Percentiles rank a stretch among this genome's conserved stretches.
Evolutionary conservation across 2,797 vertebrate genomes (phyloP).

Genomic region (Percopsis omiscomaycus): DNA sequence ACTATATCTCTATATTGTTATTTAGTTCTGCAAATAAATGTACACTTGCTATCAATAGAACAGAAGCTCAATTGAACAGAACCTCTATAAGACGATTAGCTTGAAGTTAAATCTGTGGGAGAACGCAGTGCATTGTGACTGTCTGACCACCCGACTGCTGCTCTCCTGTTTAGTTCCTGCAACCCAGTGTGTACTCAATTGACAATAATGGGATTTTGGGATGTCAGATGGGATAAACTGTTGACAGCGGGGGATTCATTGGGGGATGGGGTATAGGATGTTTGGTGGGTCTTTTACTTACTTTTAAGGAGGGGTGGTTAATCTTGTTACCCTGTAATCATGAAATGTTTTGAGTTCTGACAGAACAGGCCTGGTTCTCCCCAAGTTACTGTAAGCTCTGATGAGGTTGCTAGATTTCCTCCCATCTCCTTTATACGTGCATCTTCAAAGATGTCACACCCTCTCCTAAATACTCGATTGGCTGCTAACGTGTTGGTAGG

Average conservation of each 20-base stretch:
- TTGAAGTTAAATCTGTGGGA: slow-evolving; percentile 25
- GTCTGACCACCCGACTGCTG: slow-evolving; percentile 26
- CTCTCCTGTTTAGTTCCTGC: slow-evolving; percentile 44
- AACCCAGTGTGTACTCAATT: slow-evolving; percentile 47
- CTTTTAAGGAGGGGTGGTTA: slow-evolving; percentile 39
- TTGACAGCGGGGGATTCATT: slow-evolving; percentile 38
- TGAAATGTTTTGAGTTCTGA: slow-evolving; percentile 39
- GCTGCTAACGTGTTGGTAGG: slow-evolving; percentile 68
- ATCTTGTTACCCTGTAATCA: slow-evolving; percentile 47
- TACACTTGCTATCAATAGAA: not conserved
- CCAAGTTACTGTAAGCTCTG: slow-evolving; percentile 25
- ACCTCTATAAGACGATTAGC: slow-evolving; percentile 6
- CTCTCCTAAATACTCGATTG: slow-evolving; percentile 68
- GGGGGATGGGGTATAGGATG: slow-evolving; percentile 33
- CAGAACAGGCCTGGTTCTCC: slow-evolving; percentile 39
- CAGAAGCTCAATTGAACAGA: not conserved
- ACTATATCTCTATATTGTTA: not conserved
- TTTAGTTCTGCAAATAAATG: not conserved
- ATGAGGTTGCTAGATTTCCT: slow-evolving; percentile 45
- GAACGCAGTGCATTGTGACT: slow-evolving; percentile 29
- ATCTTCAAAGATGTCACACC: slow-evolving; percentile 61
- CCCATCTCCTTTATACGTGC: slow-evolving; percentile 35
- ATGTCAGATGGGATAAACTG: slow-evolving; percentile 60
- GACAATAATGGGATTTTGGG: slow-evolving; percentile 65
- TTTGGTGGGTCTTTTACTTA: not conserved